Evolutionary conservation across 2,113 vertebrate genomes (phyloP), one percentile per base, ranked within the genome.

Genomic region (Chlorodrepanis virens): DNA sequence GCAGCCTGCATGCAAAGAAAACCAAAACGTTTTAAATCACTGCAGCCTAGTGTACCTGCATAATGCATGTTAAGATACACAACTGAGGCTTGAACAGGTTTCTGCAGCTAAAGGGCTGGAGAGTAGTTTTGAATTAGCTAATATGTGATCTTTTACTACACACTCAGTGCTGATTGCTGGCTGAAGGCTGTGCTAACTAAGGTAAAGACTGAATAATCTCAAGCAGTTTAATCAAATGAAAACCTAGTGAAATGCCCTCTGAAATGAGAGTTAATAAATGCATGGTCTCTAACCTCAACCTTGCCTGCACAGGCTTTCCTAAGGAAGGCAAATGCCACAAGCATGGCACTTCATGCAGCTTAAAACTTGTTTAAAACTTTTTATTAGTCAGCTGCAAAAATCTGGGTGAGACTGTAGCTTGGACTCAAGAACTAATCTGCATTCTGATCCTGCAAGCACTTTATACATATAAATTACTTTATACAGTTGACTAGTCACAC

Each of bases 1-100:
- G 96, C 95, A 82, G 96, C 97, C 98, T 98, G 71, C 8, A 18
- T 65, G 47, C 44, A 94, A 96, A 93, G 39, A 91, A 94, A 89
- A 44, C 25, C 3, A 65, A 64, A 39, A 77, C 67, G 69, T 27
- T 67, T 70, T 83, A 85, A 67, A 22, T 60, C 45, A 72, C 22
- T 45, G 53, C 20, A 92, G 60, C 50, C 21, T 47, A 31, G 61
- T 83, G 59, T 52, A 83, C 33, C 52, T 61, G 35, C 28, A 63
- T 56, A 80, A 79, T 19, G 50, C 42, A 50, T 35, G 7, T 68
- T 70, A 25, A 75, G 33, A 44, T 35, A 59, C 39, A 44, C 4
- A 2, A 14, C 19, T 31, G 69, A 83, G 40, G 31, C 21, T 91
- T 56, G 29, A 92, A 71, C 0, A 0, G 12, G 14, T 76, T 88